Evolutionary conservation across 2,113 vertebrate genomes (phyloP).

Genomic region (Chaetodon trifascialis): DNA sequence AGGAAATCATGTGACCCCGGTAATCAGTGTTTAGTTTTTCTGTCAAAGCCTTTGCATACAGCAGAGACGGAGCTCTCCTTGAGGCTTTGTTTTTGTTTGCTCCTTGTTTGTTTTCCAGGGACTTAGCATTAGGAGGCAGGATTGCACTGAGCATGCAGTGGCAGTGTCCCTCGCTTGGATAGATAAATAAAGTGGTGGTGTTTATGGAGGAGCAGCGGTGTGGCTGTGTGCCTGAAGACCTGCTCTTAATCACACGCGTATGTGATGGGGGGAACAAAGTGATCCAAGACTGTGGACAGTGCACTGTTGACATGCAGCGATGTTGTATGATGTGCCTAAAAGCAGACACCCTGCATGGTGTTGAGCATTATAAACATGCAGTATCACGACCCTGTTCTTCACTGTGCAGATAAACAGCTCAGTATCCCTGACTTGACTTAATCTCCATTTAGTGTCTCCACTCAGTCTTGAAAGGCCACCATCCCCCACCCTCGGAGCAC

Average conservation of each 20-base stretch:
- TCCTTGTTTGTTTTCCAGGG: constrained; percentile 62
- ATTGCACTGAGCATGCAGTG: constrained; percentile 18
- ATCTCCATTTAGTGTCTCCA: constrained; percentile 62
- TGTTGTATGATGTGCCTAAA: constrained; percentile 6
- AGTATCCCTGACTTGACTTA: constrained; percentile 55
- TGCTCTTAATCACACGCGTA: constrained; percentile 50
- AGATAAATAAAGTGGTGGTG: constrained; percentile 58
- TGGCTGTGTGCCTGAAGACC: constrained; percentile 18
- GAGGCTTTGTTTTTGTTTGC: constrained; percentile 54
- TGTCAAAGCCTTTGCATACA: constrained; percentile 35
- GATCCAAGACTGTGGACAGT: constrained; percentile 17
- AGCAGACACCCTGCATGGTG: not conserved
- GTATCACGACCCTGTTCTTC: constrained; percentile 16
- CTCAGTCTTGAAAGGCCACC: constrained; percentile 33
- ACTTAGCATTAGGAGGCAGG: constrained; percentile 41
- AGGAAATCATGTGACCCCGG: constrained; percentile 38
- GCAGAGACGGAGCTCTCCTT: constrained; percentile 14
- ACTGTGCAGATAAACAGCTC: constrained; percentile 57
- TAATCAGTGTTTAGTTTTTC: constrained; percentile 65
- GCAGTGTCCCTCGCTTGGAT: not conserved
- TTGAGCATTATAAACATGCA: constrained; percentile 12
- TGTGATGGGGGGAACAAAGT: constrained; percentile 35
- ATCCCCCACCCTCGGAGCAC: constrained; percentile 13
- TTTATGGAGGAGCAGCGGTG: constrained; percentile 36
- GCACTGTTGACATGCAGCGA: constrained; percentile 7